A percentile compares a stretch with the other conserved stretches of the same genome.
Evolutionary conservation across 2,888 invertebrate genomes (phyloP).

Genomic region (Erpobdella octoculata): DNA sequence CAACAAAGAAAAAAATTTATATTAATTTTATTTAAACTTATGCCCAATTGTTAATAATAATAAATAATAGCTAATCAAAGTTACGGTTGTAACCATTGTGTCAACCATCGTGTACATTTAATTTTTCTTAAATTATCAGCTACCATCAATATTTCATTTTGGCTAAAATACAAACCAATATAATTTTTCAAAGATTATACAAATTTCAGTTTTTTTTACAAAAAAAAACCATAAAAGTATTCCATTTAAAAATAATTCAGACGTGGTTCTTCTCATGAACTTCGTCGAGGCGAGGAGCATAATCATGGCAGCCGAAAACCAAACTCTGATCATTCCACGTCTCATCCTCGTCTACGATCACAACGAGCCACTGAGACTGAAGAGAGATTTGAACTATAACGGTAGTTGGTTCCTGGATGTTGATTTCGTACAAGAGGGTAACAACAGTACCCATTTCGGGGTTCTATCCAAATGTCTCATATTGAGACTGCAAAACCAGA

Average conservation of each 20-base stretch:
- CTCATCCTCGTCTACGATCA: constrained; percentile 1
- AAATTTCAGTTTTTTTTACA: background rate
- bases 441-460: too few relatives aligned
- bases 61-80: too few relatives aligned
- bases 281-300: background rate
- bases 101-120: background rate
- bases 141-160: background rate
- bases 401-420: background rate
- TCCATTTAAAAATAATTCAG: background rate
- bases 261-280: constrained; percentile 3
- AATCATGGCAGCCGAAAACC: background rate
- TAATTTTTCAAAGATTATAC: background rate
- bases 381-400: background rate
- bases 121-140: background rate
- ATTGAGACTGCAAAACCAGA: constrained; percentile 6
- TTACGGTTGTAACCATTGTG: too few relatives aligned
- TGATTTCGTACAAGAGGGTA: background rate
- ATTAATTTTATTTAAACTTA: too few relatives aligned
- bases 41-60: too few relatives aligned
- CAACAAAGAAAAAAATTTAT: too few relatives aligned
- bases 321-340: background rate
- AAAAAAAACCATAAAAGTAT: background rate
- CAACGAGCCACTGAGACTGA: background rate
- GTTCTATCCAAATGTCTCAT: background rate
- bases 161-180: background rate